Conservation (phyloP, 2,888 invertebrate genomes). For the Drosophila stalkeri region DNA sequence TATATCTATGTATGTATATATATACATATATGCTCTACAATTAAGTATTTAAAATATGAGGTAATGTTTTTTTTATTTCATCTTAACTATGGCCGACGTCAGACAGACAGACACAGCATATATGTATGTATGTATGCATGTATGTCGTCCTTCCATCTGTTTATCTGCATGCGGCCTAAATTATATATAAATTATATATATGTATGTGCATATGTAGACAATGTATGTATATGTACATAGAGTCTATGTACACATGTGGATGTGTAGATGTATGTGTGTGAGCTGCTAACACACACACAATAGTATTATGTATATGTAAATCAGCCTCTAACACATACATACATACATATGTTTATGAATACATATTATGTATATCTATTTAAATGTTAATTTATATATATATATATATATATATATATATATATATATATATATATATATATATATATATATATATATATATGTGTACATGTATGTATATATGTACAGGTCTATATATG, state of each 20-base stretch:
- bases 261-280: background rate
- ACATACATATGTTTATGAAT: background rate
- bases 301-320: no score
- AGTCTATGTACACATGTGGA: conserved; percentile 9
- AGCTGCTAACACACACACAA: background rate
- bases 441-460: background rate
- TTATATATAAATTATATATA: conserved; percentile 16
- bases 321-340: background rate
- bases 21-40: conserved; percentile 48
- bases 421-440: background rate
- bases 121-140: no score
- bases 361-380: background rate
- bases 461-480: background rate
- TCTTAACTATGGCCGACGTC: conserved; percentile 59
- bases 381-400: background rate
- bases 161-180: background rate
- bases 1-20: conserved; percentile 4
- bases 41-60: conserved; percentile 81
- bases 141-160: background rate
- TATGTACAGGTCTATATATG: background rate
- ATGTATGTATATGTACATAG: conserved; percentile 7
- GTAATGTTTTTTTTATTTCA: conserved; percentile 81
- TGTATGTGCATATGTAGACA: conserved; percentile 2
- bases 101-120: background rate
- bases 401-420: background rate